Conservation (phyloP, 2,888 invertebrate genomes). For the Sarcophaga carnaria region DNA sequence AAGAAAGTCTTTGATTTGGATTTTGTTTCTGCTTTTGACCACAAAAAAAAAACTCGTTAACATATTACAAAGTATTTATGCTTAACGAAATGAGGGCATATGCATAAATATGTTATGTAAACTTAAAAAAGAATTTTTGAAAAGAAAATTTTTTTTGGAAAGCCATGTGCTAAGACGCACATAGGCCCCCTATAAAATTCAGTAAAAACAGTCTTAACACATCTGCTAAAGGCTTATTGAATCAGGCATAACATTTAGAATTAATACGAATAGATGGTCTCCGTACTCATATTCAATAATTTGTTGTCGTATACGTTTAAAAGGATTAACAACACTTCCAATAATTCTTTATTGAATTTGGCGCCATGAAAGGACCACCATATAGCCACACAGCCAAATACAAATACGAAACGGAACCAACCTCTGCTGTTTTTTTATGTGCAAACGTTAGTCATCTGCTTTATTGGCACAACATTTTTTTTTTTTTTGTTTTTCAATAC, state of each 20-base stretch:
- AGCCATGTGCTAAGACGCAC: too few species aligned
- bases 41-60: too few species aligned
- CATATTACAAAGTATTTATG: not conserved
- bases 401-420: not conserved
- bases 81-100: not conserved
- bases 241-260: not conserved
- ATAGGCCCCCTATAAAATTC: too few species aligned
- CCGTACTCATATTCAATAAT: not conserved
- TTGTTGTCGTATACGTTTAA: conserved; percentile 8
- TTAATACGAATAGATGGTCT: conserved; percentile 15
- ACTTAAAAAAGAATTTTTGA: too few species aligned
- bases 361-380: conserved; percentile 30
- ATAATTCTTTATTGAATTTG: conserved; percentile 39
- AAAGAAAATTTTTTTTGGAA: too few species aligned
- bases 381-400: not conserved
- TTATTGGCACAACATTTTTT: conserved; percentile 34
- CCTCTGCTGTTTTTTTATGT: not conserved
- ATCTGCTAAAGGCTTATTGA: not conserved
- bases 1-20: not conserved
- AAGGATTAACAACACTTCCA: conserved; percentile 50
- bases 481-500: not conserved
- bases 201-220: not conserved
- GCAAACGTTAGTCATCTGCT: conserved; percentile 64
- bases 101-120: not conserved
- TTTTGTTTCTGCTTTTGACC: too few species aligned